These are phyloP conservation scores for Tubiluchus corallicola DNA, from an alignment of 2,888 invertebrate genomes.

Conservation along the genomic window DNA sequence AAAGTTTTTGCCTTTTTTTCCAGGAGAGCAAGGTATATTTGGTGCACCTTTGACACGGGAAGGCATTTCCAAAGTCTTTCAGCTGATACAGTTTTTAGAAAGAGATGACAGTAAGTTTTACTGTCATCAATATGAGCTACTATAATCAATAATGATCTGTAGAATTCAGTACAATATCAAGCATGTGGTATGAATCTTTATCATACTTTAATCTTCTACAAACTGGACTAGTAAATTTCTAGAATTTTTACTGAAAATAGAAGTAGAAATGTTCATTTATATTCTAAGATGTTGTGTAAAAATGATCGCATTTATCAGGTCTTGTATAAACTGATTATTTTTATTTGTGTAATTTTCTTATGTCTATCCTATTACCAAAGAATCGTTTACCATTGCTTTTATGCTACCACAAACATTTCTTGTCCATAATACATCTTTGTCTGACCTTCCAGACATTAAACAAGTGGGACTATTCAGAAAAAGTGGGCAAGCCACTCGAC, in stretches of 20 bases:
- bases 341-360: slow-evolving; percentile 9
- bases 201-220: too few species aligned
- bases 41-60: slow-evolving; percentile 49
- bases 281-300: not conserved
- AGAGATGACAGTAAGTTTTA: slow-evolving; percentile 50
- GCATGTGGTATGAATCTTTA: too few species aligned
- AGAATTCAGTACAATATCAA: too few species aligned
- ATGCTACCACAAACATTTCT: not conserved
- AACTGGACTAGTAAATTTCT: too few species aligned
- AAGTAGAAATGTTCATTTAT: not conserved
- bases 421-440: slow-evolving; percentile 12
- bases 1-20: slow-evolving; percentile 43
- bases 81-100: slow-evolving; percentile 57
- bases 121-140: slow-evolving; percentile 6
- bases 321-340: not conserved
- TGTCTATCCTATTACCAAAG: not conserved
- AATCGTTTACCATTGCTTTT: slow-evolving; percentile 8
- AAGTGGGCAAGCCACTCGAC: slow-evolving; percentile 69
- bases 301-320: not conserved
- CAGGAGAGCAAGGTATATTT: slow-evolving; percentile 37
- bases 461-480: slow-evolving; percentile 79
- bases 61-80: slow-evolving; percentile 54
- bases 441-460: slow-evolving; percentile 44
- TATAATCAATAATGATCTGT: too few species aligned
- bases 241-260: not conserved